Evolutionary conservation across 1,140 invertebrate species (phyloP), one percentile per base, ranked within the genome.

Genomic region (Cyrtorhinus lividipennis): DNA sequence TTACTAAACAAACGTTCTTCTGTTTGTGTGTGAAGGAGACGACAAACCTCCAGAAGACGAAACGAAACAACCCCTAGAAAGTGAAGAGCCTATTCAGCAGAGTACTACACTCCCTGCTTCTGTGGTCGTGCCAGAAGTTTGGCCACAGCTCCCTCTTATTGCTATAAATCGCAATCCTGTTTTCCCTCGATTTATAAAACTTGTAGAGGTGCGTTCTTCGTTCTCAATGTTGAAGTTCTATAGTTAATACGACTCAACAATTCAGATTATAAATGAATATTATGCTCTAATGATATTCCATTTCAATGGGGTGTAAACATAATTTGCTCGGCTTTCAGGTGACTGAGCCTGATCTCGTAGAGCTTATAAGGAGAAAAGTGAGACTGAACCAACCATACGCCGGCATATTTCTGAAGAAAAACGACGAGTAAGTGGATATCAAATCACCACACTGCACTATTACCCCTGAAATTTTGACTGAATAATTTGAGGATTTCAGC

Each of bases 151-250:
- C 8, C 96, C 96, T 46, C 83, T 99, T 13, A 89, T 99, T 69
- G 92, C 95, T 1, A 88, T 98, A 62, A 88, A 80, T 69, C 81
- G 92, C 68, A 94, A 95, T 79, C 95, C 95, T 30, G 87, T 99
- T 1, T 99, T 99, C 79, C 97, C 96, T 45, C 83, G 91, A 69
- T 99, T 99, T 77, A 94, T 98, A 64, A 99, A 99, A 78, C 83
- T 98, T 65, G 86, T 99, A 66, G 95, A 98, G 78, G 88, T 92
- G 73, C 71, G 69, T 69, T 66, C n/a, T n/a, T n/a, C n/a, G n/a
- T n/a, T n/a, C n/a, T n/a, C n/a, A n/a, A n/a, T n/a, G n/a, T 64
- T 27, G 24, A 24, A 58, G 44, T 20, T 59, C n/a, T n/a, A n/a
- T n/a, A n/a, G n/a, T n/a, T n/a, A n/a, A n/a, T n/a, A n/a, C n/a